phyloP scores from a whole-genome alignment of 2,113 vertebrate genomes.

The Barnardius zonarius region DNA sequence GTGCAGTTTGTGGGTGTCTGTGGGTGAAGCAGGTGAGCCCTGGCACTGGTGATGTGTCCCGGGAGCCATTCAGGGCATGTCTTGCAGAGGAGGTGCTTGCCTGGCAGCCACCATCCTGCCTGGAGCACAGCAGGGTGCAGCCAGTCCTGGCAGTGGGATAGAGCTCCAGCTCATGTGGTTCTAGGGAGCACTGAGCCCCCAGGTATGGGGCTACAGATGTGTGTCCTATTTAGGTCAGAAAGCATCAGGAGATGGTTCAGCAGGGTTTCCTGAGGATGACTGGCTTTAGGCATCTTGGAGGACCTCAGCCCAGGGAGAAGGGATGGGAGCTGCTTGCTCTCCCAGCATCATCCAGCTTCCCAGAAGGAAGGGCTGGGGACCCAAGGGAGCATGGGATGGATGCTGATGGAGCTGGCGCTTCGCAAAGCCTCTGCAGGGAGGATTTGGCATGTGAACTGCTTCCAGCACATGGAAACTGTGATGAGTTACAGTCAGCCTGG shows the following conservation, averaged over 20 bases:
- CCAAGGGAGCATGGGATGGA: neutral
- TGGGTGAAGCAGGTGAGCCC: neutral
- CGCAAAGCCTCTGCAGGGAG: neutral
- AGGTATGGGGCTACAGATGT: fast-evolving
- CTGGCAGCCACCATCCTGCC: neutral
- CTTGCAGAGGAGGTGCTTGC: neutral
- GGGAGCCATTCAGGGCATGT: neutral
- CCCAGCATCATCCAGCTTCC: neutral
- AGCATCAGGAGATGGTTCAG: neutral
- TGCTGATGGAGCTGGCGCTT: fast-evolving
- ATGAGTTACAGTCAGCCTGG: neutral
- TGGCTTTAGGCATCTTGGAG: neutral
- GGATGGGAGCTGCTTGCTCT: fast-evolving
- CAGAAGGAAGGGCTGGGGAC: neutral
- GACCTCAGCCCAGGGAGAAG: neutral
- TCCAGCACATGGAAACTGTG: neutral
- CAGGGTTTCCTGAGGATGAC: neutral
- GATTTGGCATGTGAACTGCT: neutral
- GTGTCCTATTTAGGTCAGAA: neutral
- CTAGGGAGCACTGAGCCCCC: neutral
- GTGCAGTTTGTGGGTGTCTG: neutral
- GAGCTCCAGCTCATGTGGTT: neutral
- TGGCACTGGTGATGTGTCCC: neutral
- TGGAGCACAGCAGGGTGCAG: fast-evolving
- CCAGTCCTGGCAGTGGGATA: neutral